Evolutionary conservation across 2,888 invertebrate genomes (phyloP).

Genomic region (Tillus elongatus): DNA sequence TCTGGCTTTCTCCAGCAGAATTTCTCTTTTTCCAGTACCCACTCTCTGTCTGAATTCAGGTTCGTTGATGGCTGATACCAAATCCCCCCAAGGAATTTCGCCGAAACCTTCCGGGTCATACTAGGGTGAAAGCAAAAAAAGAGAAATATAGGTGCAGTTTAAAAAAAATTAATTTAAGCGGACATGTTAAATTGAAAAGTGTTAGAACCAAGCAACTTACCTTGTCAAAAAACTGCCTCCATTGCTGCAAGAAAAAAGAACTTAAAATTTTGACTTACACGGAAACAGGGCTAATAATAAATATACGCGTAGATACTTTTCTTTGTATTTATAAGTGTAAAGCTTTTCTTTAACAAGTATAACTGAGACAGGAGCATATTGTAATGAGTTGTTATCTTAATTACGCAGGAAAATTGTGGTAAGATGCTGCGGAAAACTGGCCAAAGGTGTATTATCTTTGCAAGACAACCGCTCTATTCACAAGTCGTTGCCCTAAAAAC

Average conservation of each 20-base stretch:
- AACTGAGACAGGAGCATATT: too few species aligned
- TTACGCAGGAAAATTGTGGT: too few species aligned
- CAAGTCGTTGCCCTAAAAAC: too few species aligned
- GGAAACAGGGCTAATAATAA: too few species aligned
- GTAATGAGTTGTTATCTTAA: too few species aligned
- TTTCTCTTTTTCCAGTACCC: slow-evolving; percentile 42
- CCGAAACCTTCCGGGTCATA: slow-evolving; percentile 91
- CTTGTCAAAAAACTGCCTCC: slow-evolving; percentile 80
- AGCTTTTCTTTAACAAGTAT: too few species aligned
- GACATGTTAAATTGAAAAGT: background rate
- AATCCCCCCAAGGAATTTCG: slow-evolving; percentile 81
- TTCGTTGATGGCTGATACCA: slow-evolving; percentile 58
- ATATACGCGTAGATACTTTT: too few species aligned
- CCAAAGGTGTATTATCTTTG: too few species aligned
- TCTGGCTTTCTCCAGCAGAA: slow-evolving; percentile 62
- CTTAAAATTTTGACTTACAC: slow-evolving; percentile 2
- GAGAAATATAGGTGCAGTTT: slow-evolving; percentile 5
- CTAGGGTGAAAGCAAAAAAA: slow-evolving; percentile 40
- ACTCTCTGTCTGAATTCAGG: slow-evolving; percentile 38
- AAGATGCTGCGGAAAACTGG: too few species aligned
- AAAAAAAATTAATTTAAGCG: slow-evolving; percentile 4
- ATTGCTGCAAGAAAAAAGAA: slow-evolving; percentile 60
- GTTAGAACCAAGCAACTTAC: slow-evolving; percentile 44
- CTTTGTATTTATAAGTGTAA: too few species aligned
- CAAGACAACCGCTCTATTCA: too few species aligned